Base-by-base conservation (phyloP, 2,888 invertebrate species). In the Eilema depressum region DNA sequence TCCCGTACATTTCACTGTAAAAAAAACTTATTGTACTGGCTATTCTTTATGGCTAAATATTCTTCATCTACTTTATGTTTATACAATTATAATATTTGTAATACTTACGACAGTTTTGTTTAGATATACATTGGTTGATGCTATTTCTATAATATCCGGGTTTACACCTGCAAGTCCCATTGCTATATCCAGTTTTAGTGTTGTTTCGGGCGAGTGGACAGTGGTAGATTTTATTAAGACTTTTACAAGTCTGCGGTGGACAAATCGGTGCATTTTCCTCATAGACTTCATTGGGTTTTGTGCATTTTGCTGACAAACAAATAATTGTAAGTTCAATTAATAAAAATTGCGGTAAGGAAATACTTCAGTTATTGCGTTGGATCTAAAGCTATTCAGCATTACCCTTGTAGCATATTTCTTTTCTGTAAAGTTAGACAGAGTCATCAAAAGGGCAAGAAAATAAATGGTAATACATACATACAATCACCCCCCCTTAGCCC, bases 101-200 rank as follows among this genome's bases (percentile, higher is more conserved):
- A 62, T 30, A 77, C 78, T 76, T n/a, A 78, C 79, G 59, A 23
- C 78, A 79, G 5, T 78, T 11, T 0, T 64, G 47, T 10, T 68
- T 3, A 20, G 73, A 60, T 17, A 70, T 66, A 26, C 78, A 78
- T 28, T 73, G 75, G 0, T 73, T 73, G 2, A 69, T 41, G 20
- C 23, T 57, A 60, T 79, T 79, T 17, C 23, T 68, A 41, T 60
- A 79, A 62, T 28, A 79, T 10, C 71, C 78, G 10, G 72, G 30
- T 57, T 71, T 7, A 30, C 30, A 62, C 4, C 7, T 33, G 23
- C 23, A 33, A 14, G 30, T 2, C 8, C n/a, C 53, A 20, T 53
- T 10, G 10, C 53, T 17, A 53, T 53, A 8, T 53, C 20, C 10
- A 53, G n/a, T n/a, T 8, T n/a, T 53, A 20, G 53, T n/a, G 8